These are phyloP conservation scores for Tetragonula clypearis DNA, from an alignment of 1,140 invertebrate genomes.

Conservation along the genomic window DNA sequence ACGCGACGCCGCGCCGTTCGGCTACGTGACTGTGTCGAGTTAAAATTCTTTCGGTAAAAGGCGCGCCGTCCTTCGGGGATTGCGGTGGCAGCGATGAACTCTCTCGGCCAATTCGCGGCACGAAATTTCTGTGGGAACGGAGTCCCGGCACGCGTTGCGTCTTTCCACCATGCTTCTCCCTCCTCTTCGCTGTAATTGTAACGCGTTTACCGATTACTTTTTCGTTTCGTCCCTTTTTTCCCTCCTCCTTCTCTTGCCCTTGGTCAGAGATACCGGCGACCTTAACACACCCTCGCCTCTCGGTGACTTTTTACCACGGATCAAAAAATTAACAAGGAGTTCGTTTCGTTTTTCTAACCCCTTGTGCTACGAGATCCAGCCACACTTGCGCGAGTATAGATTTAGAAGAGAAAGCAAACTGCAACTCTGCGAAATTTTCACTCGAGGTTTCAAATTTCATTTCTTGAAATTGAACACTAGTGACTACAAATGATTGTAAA, in stretches of 20 bases:
- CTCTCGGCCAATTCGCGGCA: constrained; percentile 30
- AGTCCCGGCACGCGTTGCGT: constrained; percentile 20
- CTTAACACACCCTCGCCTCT: too few relatives aligned
- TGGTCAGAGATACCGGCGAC: background rate
- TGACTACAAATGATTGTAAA: too few relatives aligned
- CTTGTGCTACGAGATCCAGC: too few relatives aligned
- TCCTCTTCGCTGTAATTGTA: background rate
- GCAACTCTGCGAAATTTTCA: too few relatives aligned
- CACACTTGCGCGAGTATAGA: too few relatives aligned
- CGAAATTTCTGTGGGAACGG: constrained; percentile 35
- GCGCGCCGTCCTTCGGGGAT: constrained; percentile 47
- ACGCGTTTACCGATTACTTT: background rate
- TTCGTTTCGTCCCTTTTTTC: too few relatives aligned
- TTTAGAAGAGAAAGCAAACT: too few relatives aligned
- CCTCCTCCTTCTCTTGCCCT: background rate
- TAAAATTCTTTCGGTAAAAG: constrained; percentile 55
- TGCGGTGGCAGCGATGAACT: constrained; percentile 13
- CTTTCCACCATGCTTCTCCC: background rate
- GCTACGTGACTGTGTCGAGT: constrained; percentile 52
- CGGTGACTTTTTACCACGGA: too few relatives aligned
- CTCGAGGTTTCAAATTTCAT: too few relatives aligned
- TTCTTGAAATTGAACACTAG: too few relatives aligned
- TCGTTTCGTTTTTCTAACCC: too few relatives aligned
- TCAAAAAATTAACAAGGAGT: too few relatives aligned
- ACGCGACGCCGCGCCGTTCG: constrained; percentile 24